Evolutionary conservation across 1,140 invertebrate genomes (phyloP), one percentile per base, ranked within the genome.

Genomic region (Zaprionus lachaisei): DNA sequence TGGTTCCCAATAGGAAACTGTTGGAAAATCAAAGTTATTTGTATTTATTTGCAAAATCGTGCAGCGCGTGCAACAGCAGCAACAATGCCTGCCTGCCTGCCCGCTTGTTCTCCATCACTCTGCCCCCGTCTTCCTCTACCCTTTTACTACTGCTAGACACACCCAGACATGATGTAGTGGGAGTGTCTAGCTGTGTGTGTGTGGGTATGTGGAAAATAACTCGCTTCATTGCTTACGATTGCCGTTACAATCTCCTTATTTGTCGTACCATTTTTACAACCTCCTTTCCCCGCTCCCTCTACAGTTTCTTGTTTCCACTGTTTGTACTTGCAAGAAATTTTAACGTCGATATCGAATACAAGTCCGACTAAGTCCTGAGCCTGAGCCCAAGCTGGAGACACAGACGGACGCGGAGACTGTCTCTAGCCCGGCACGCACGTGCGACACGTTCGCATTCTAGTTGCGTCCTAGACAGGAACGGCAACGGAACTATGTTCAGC

Each of bases 11-110:
- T 71, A 34, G 65, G 68, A 58, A 71, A 57, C 72, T 69, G 76
- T 72, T 76, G 78, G 78, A 83, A 87, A 87, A 87, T 87, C 85
- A 89, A 89, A 89, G 81, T 89, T 89, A 90, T 89, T 89, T 89
- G 85, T 90, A 89, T 89, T 89, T 89, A 89, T 89, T 89, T 89
- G 81, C 73, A 90, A 85, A 90, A 84, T 84, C 84, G 84, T 89
- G 83, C 71, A 69, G 72, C 80, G 73, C 78, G 84, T 89, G 85
- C 85, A 81, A 58, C 57, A 89, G 61, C 62, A 58, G 60, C 79
- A 83, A 81, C 70, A 89, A 83, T 80, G 78, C 62, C 24, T 20
- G 41, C 14, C 15, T 41, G 2, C 38, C 31, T 47, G n/a, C 20
- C 20, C 5, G n/a, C n/a, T n/a, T n/a, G 1, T 22, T 0, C 47